phyloP scores from a whole-genome alignment of 2,888 invertebrate species.

The Drosophila kuntzei region DNA sequence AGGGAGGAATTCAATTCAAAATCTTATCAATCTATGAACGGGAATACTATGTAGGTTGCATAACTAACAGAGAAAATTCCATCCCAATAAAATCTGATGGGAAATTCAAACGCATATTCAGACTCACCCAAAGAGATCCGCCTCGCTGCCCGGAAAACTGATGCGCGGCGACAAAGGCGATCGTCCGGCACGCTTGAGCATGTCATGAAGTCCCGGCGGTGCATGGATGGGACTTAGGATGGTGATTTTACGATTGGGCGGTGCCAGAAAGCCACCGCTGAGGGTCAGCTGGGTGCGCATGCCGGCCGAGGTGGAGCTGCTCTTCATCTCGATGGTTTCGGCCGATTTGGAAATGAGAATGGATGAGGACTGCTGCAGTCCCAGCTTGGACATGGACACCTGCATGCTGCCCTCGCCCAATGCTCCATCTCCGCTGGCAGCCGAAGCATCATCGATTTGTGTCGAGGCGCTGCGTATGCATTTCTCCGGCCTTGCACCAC shows the following conservation, averaged over 20 bases:
- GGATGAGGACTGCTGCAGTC: slow-evolving; percentile 85
- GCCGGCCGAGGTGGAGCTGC: slow-evolving; percentile 77
- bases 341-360: slow-evolving; percentile 85
- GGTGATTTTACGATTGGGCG: slow-evolving; percentile 88
- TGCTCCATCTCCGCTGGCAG: slow-evolving; percentile 42
- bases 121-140: slow-evolving; percentile 85
- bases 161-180: slow-evolving; percentile 85
- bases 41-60: background rate
- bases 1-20: no score
- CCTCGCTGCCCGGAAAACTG: slow-evolving; percentile 85
- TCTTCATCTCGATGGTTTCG: slow-evolving; percentile 85
- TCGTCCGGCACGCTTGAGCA: slow-evolving; percentile 84
- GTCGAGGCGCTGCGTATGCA: slow-evolving; percentile 85
- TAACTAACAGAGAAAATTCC: no score
- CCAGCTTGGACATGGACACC: slow-evolving; percentile 76
- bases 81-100: background rate
- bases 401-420: slow-evolving; percentile 53
- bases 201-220: slow-evolving; percentile 87
- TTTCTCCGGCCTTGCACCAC: slow-evolving; percentile 80
- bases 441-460: slow-evolving; percentile 83
- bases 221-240: slow-evolving; percentile 92
- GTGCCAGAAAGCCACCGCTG: slow-evolving; percentile 85
- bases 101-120: background rate
- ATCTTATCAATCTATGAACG: no score
- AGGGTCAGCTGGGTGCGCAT: slow-evolving; percentile 85